Base-by-base conservation (phyloP, 2,888 invertebrate species). In the Desoria tigrina region DNA sequence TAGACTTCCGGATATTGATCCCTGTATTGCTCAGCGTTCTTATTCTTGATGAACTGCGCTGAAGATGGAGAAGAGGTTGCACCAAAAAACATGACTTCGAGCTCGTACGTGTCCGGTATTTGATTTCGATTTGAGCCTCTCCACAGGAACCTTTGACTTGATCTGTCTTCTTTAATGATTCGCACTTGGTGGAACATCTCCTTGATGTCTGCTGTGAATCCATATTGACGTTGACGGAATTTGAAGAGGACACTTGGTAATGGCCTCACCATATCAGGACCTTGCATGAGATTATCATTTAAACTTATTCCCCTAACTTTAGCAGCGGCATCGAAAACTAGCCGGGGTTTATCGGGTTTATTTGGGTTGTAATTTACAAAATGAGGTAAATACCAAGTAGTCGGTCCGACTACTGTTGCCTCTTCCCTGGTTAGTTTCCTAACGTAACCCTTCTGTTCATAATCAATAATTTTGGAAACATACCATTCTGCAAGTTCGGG, bases 351-450 rank as follows among this genome's bases (percentile, higher is more conserved):
- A 2, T 39, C 60, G 1, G 75, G 70, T 45, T 75, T 74, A 24
- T 72, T 73, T 3, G 64, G 66, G 21, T 66, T 70, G 0, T 18
- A 24, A 0, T 70, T 73, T 0, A 59, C 64, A 61, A 74, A 72
- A 42, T 76, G 73, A 1, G 73, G 72, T 0, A 76, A 37, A 28
- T 71, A 72, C 66, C 62, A 73, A 3, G 53, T 64, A n/a, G 49
- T 54, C 1, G 18, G 4, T 21, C 16, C 18, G 2, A 6, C 1
- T 9, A 18, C 14, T 1, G 3, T 16, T 11, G 9, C 49, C 28
- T 69, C 66, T 23, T 54, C 55, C 24, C 1, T 2, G 9, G 45
- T 39, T 9, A 69, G 16, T 14, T 54, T 28, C 14, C 49, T 16
- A 3, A 56, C 63, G 37, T 51, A 69, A 6, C 66, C 66, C 50